Conservation (phyloP, 1,140 invertebrate genomes). For the Ptiloglossa arizonensis region DNA sequence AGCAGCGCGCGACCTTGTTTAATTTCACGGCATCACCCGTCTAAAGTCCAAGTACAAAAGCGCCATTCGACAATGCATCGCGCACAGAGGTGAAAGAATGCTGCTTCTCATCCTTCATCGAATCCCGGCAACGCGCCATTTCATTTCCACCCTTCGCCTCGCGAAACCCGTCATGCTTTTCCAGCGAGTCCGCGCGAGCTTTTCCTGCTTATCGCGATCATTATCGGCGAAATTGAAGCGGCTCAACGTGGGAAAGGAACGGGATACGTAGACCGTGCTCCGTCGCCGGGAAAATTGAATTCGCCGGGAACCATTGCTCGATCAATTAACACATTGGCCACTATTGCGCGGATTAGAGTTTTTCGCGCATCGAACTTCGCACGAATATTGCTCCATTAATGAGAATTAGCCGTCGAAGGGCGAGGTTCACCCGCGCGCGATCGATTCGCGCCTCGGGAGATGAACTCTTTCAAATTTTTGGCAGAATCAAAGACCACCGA, state of each 20-base stretch:
- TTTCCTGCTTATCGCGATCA: constrained; percentile 2
- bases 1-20: constrained; percentile 24
- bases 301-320: neutral
- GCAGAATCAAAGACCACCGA: too few species aligned
- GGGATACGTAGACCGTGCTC: neutral
- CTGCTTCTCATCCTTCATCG: constrained; percentile 5
- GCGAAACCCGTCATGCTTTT: neutral
- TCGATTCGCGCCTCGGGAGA: too few species aligned
- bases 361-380: too few species aligned
- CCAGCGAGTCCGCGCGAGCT: neutral
- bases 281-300: neutral
- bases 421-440: too few species aligned
- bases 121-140: neutral
- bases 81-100: constrained; percentile 5
- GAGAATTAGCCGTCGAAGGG: too few species aligned
- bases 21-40: constrained; percentile 15
- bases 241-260: neutral
- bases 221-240: constrained; percentile 9
- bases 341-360: too few species aligned
- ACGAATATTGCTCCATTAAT: too few species aligned
- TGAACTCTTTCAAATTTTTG: too few species aligned
- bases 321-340: neutral
- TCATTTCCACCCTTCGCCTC: neutral
- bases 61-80: neutral
- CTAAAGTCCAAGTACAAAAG: constrained; percentile 4